Evolutionary conservation across 30 jellyfish, hydroid and myxozoan species (phyloP), one percentile per base, ranked within the genome.

Genomic region (Sanderia malayensis): DNA sequence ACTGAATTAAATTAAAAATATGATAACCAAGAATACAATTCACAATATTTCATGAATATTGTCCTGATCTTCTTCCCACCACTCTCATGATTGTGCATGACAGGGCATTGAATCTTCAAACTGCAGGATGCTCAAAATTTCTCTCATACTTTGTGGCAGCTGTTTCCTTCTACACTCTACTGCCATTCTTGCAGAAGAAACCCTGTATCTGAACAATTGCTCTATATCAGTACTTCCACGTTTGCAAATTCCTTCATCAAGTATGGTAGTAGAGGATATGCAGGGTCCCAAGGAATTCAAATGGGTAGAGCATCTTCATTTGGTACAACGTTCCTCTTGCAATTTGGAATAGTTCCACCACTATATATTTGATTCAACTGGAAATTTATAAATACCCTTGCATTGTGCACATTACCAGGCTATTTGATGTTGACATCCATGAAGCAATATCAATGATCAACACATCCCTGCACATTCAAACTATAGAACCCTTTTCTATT

Each of bases 331-430:
- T 22, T 34, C 21, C 44, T 21, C 41, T 27, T 29, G 37, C 84
- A 72, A 46, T 61, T 26, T 61, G 84, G 84, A 20, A 72, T 72
- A 29, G 74, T 29, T 72, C 59, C 76, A 46, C 52, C 78, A 18
- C 78, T 26, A 34, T 46, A 13, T 30, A 55, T 46, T 55, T 31
- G 18, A 34, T 72, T 72, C 33, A 52, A 25, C 76, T 22, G 31
- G 23, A 79, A 72, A 44, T 46, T 24, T 26, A 33, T 8, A 57
- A 72, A 72, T 4, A 52, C 33, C 21, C 84, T 2, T 45, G 84
- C 80, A 57, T 72, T 79, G 31, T 72, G 80, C 10, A 72, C 80
- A 59, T 79, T 70, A 2, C 77, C 77, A 4, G 77, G 55, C 55
- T 15, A 41, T 41, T 41, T 41, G 55, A 41, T 41, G 55, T 41